phyloP scores from a whole-genome alignment of 2,888 invertebrate genomes.

The Oxyteleia sp. region DNA sequence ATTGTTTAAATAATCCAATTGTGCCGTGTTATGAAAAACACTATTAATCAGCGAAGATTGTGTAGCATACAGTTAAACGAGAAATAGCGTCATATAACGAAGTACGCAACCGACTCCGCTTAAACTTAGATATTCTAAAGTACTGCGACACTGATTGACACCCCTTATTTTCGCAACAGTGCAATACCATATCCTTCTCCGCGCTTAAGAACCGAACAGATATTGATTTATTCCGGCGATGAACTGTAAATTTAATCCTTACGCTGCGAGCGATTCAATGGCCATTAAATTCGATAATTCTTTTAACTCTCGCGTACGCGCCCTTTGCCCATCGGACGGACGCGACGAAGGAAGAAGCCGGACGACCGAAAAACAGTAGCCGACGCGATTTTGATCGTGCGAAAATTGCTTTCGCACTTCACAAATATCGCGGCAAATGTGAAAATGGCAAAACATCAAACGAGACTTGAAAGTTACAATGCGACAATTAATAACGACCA shows the following conservation, averaged over 20 bases:
- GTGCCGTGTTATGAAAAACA: no score
- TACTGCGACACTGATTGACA: slow-evolving; percentile 48
- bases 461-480: slow-evolving; percentile 56
- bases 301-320: slow-evolving; percentile 39
- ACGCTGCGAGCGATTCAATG: slow-evolving; percentile 38
- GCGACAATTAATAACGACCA: slow-evolving; percentile 70
- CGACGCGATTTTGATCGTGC: slow-evolving; percentile 59
- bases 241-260: slow-evolving; percentile 62
- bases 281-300: slow-evolving; percentile 66
- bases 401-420: slow-evolving; percentile 68
- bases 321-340: slow-evolving; percentile 25
- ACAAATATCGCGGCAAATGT: slow-evolving; percentile 66
- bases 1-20: no score
- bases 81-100: no score
- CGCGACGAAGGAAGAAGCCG: slow-evolving; percentile 29
- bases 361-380: slow-evolving; percentile 50
- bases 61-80: no score
- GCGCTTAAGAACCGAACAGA: slow-evolving; percentile 49
- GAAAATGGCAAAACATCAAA: slow-evolving; percentile 49
- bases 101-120: slow-evolving; percentile 3
- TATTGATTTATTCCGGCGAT: slow-evolving; percentile 66
- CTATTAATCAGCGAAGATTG: no score
- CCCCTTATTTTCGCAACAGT: background rate
- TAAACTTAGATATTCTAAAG: no score
- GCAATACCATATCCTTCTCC: slow-evolving; percentile 34